A percentile compares a stretch with the other conserved stretches of the same genome.
phyloP scores from a whole-genome alignment of 2,888 invertebrate species.

The Xestia c-nigrum region DNA sequence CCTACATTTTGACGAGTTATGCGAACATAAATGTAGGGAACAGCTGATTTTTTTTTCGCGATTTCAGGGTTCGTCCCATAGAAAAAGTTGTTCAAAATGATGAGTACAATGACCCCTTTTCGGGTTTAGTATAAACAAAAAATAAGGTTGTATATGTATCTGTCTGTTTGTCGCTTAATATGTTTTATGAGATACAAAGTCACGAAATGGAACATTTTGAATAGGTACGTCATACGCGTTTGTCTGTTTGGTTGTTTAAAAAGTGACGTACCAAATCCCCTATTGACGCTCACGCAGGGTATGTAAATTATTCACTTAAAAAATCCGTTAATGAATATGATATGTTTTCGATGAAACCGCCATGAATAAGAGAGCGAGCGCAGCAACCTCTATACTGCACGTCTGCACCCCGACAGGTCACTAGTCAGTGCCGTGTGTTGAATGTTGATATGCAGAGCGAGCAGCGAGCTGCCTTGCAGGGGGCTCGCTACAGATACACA shows the following conservation, averaged over 20 bases:
- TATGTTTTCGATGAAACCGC: slow-evolving; percentile 13
- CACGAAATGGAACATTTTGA: background rate
- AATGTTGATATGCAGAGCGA: slow-evolving; percentile 21
- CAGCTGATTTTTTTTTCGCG: no score
- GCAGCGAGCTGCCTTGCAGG: slow-evolving; percentile 5
- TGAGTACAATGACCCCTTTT: no score
- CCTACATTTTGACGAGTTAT: no score
- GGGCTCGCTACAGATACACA: slow-evolving; percentile 9
- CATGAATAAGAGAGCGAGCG: background rate
- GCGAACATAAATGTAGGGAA: no score
- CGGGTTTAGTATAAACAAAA: no score
- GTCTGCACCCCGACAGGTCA: slow-evolving; percentile 19
- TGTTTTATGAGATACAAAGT: background rate
- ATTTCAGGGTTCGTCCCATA: no score
- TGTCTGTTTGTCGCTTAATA: background rate
- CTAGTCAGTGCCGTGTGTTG: slow-evolving; percentile 29
- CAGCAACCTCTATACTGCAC: background rate
- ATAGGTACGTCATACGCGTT: slow-evolving; percentile 1
- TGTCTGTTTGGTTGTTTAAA: background rate
- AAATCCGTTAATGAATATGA: background rate
- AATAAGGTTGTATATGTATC: no score
- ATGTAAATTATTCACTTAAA: background rate
- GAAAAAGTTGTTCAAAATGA: no score
- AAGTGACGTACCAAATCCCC: background rate
- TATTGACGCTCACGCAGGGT: background rate